phyloP scores from a whole-genome alignment of 2,888 invertebrate species.

The Tetramorium bicarinatum region DNA sequence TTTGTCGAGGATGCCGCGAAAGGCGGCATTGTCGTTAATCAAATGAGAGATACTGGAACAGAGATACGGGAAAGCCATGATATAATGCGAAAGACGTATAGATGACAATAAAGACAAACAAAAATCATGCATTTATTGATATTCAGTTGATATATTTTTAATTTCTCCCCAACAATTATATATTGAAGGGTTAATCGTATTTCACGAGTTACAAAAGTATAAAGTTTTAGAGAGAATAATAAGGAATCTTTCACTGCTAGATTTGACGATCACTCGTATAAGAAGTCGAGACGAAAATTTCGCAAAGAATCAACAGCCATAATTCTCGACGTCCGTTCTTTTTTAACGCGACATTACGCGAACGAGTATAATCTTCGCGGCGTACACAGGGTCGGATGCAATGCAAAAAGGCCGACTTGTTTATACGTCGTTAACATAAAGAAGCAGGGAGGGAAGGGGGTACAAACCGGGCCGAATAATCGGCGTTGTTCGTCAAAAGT shows the following conservation, averaged over 20 bases:
- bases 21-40: neutral
- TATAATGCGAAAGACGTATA: neutral
- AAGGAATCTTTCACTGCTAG: neutral
- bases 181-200: neutral
- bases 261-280: neutral
- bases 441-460: neutral
- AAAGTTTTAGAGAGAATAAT: neutral
- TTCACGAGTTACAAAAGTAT: neutral
- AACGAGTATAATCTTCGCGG: constrained; percentile 22
- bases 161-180: neutral
- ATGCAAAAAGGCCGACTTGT: constrained; percentile 29
- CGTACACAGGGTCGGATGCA: neutral
- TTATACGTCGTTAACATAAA: constrained; percentile 50
- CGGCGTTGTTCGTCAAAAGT: constrained; percentile 69
- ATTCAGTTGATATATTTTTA: neutral
- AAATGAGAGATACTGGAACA: neutral
- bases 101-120: neutral
- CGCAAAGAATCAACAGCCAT: neutral
- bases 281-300: constrained; percentile 1
- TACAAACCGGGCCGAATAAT: constrained; percentile 41
- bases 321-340: neutral
- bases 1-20: neutral
- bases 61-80: neutral
- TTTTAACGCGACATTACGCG: constrained; percentile 7
- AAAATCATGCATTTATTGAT: neutral